Base-by-base conservation (phyloP, 2,888 invertebrate genomes). In the Phyllotreta cruciferae region DNA sequence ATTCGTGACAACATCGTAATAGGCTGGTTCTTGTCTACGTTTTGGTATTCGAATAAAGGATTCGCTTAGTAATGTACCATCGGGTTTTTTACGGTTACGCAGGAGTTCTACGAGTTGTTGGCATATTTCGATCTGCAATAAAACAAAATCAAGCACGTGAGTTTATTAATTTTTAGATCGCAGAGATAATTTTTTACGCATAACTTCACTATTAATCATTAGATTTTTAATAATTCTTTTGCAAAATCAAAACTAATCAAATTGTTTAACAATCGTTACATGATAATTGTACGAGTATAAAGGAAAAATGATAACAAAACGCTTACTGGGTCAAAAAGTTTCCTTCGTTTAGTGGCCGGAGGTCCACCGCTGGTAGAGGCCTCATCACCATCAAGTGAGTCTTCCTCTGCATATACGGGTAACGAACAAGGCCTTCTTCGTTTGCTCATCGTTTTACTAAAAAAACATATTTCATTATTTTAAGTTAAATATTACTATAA, bases 21-120 rank as follows among this genome's bases (percentile, higher is more conserved):
- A 94, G 60, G 91, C 90, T 1, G 94, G 94, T 76, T 95, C 94
- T 77, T 93, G 96, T 62, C 97, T 87, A 64, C 96, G 86, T 78
- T 98, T 98, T 0, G 98, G 98, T 7, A 93, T 95, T 71, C 98
- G 84, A 71, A 98, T 95, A 77, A 98, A 98, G 0, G 94, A 89
- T 79, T 98, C 98, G 81, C 97, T 97, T 4, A 98, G 80, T 71
- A 94, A 83, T 0, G 89, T 85, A 0, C 97, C 97, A 83, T 97
- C 97, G 71, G 95, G 94, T 74, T 94, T 94, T 80, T 96, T 96
- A 71, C 91, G 89, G 74, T 91, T 93, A 65, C 97, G 86, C 68
- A 98, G 89, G 0, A 91, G 90, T 75, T 98, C 98, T 82, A 96
- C 96, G 39, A 98, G 81, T 77, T 94, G 96, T 80, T 97, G 96